Conservation (phyloP, 2,113 vertebrate genomes). For the Nansenia antarctica region DNA sequence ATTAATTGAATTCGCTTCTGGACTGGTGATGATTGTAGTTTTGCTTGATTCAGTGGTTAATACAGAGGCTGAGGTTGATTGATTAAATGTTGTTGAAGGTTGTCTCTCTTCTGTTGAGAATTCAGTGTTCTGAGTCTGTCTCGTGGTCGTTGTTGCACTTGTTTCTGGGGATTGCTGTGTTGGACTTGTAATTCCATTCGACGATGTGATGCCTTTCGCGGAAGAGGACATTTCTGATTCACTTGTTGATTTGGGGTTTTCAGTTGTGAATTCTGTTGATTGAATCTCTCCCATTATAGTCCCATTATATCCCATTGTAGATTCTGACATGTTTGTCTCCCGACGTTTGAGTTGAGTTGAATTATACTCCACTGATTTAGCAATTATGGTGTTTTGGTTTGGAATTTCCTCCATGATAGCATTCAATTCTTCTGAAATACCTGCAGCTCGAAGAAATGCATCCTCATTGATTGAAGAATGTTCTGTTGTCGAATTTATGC, state of each 20-base stretch:
- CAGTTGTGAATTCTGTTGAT: neutral
- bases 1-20: neutral
- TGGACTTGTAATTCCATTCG: neutral
- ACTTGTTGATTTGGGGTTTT: neutral
- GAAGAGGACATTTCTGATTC: neutral
- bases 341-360: neutral
- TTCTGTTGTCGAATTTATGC: no score
- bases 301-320: neutral
- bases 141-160: neutral
- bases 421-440: neutral
- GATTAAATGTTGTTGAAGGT: neutral
- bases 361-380: neutral
- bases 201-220: neutral
- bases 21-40: neutral
- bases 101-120: neutral
- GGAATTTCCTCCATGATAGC: no score
- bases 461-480: neutral
- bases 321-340: neutral
- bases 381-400: neutral
- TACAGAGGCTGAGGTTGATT: neutral
- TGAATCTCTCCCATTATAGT: no score
- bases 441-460: neutral
- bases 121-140: neutral
- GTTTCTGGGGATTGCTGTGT: neutral
- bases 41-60: neutral